A percentile compares a stretch with the other conserved stretches of the same genome.
phyloP scores from a whole-genome alignment of 2,888 invertebrate genomes.

The Drosophila kuntzei region DNA sequence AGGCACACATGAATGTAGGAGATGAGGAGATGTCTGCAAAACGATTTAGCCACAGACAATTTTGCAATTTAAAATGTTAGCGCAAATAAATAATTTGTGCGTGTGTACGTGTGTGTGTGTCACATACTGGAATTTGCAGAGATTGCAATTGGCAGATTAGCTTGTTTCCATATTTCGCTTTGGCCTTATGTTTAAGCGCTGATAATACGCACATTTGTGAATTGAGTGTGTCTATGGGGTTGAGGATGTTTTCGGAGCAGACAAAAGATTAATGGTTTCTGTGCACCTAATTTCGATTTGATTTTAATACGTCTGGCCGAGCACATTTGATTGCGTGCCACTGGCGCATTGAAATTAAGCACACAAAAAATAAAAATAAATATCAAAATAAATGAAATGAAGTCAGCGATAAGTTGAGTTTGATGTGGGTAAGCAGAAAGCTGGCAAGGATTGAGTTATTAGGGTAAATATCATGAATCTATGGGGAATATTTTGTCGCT shows the following conservation, averaged over 20 bases:
- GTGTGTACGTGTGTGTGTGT: constrained; percentile 5
- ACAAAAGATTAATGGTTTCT: constrained; percentile 68
- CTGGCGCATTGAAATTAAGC: constrained; percentile 34
- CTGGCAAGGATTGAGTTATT: constrained; percentile 42
- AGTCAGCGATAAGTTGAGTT: constrained; percentile 27
- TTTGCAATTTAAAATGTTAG: constrained; percentile 76
- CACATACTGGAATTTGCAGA: constrained; percentile 44
- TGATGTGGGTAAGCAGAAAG: constrained; percentile 42
- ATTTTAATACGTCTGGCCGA: constrained; percentile 61
- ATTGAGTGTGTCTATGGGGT: background rate
- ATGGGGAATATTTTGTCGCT: background rate
- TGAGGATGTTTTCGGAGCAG: constrained; percentile 16
- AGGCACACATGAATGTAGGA: constrained; percentile 12
- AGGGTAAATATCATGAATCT: constrained; percentile 23
- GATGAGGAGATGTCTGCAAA: constrained; percentile 45
- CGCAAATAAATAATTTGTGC: constrained; percentile 71
- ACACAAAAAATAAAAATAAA: constrained; percentile 15
- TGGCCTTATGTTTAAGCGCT: constrained; percentile 59
- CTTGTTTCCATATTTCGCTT: constrained; percentile 42
- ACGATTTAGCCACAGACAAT: constrained; percentile 79
- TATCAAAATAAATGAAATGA: constrained; percentile 19
- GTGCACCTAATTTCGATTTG: constrained; percentile 77
- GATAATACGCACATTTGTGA: constrained; percentile 60
- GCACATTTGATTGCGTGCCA: constrained; percentile 57
- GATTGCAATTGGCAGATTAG: constrained; percentile 75